These are phyloP conservation scores for Spodoptera litura DNA, from an alignment of 1,140 invertebrate genomes.

Conservation along the genomic window DNA sequence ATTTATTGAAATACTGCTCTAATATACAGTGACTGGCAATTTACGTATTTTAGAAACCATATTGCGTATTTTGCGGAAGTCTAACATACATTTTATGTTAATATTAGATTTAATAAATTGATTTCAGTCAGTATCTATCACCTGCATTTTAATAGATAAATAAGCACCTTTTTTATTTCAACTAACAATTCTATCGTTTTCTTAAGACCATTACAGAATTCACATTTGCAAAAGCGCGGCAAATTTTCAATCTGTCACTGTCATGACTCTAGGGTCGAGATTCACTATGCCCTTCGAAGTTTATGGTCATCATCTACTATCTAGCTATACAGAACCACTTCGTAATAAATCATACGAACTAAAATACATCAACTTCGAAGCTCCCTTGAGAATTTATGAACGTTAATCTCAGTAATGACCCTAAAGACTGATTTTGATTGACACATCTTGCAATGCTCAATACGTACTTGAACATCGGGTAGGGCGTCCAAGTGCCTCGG, in stretches of 20 bases:
- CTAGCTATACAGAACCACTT: not conserved
- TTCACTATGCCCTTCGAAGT: too few species aligned
- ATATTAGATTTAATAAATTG: too few species aligned
- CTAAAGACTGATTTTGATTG: constrained; percentile 42
- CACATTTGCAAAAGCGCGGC: too few species aligned
- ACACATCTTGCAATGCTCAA: constrained; percentile 48
- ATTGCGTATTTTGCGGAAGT: too few species aligned
- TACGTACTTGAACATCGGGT: constrained; percentile 42
- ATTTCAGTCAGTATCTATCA: too few species aligned
- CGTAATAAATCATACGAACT: not conserved
- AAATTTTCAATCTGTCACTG: too few species aligned
- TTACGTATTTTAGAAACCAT: not conserved
- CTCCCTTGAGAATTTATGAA: constrained; percentile 6
- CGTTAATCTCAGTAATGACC: constrained; percentile 25
- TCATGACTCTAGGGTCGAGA: too few species aligned
- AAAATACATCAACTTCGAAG: constrained; percentile 1
- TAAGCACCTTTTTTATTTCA: too few species aligned
- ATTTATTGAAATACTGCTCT: constrained; percentile 22
- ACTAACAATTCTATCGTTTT: too few species aligned
- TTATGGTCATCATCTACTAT: not conserved
- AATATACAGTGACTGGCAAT: constrained; percentile 11
- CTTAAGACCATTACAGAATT: too few species aligned
- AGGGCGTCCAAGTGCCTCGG: constrained; percentile 44
- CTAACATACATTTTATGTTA: too few species aligned
- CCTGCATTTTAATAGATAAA: too few species aligned